Evolutionary conservation across 2,113 vertebrate species (phyloP).

Genomic region (Pogona vitticeps): DNA sequence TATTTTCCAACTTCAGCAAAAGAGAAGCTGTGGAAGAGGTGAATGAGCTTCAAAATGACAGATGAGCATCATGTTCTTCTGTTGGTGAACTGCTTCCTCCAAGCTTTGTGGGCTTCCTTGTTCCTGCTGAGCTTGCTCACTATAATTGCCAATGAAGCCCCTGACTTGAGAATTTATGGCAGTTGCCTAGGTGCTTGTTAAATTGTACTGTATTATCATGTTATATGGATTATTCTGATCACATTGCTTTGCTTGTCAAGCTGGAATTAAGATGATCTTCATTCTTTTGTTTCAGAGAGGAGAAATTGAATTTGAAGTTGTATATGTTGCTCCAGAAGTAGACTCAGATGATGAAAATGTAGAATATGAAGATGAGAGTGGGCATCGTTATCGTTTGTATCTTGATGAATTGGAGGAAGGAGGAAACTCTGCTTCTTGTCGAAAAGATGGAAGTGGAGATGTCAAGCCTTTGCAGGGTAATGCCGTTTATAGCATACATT

Average conservation of each 20-base stretch:
- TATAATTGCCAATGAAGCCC: neutral
- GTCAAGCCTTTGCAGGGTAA: slow-evolving; percentile 80
- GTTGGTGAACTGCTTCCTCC: no score
- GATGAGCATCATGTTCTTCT: neutral
- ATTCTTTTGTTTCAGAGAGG: slow-evolving; percentile 81
- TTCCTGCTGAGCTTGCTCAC: neutral
- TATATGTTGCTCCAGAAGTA: slow-evolving; percentile 97
- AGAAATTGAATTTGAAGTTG: slow-evolving; percentile 98
- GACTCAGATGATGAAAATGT: slow-evolving; percentile 98
- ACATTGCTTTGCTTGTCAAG: neutral
- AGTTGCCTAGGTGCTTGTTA: neutral
- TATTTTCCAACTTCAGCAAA: neutral
- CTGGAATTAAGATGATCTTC: slow-evolving; percentile 6
- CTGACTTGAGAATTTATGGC: neutral
- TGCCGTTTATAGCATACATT: slow-evolving; percentile 2
- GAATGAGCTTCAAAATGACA: neutral
- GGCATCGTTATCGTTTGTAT: slow-evolving; percentile 95
- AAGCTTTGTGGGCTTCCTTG: neutral
- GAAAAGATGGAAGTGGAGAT: slow-evolving; percentile 76
- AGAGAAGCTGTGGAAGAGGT: neutral
- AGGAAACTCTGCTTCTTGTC: slow-evolving; percentile 69
- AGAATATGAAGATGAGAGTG: slow-evolving; percentile 96
- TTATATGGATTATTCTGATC: neutral
- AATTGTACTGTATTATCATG: neutral
- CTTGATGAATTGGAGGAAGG: slow-evolving; percentile 92